A percentile compares a stretch with the other conserved stretches of the same genome.
phyloP scores from a whole-genome alignment of 2,797 vertebrate species.

The Fistularia commersonii region DNA sequence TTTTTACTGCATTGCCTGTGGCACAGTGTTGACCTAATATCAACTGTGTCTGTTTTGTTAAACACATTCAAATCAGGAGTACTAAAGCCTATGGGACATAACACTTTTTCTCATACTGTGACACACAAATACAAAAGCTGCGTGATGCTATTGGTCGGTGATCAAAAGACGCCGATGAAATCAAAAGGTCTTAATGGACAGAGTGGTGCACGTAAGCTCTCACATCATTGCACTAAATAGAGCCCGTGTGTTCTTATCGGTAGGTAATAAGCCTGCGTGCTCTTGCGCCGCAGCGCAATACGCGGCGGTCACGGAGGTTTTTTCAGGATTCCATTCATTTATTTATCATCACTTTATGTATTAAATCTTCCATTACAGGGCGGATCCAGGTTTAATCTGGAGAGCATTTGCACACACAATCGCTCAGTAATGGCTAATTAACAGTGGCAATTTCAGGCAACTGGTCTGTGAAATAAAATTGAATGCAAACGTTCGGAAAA shows the following conservation, averaged over 20 bases:
- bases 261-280: constrained; percentile 15
- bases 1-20: constrained; percentile 65
- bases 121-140: constrained; percentile 69
- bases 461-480: no score
- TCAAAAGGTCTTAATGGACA: constrained; percentile 59
- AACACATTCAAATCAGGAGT: constrained; percentile 70
- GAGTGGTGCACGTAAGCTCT: constrained; percentile 30
- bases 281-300: background rate
- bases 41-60: constrained; percentile 74
- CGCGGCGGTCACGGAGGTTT: no score
- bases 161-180: constrained; percentile 59
- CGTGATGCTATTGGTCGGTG: constrained; percentile 57
- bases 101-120: constrained; percentile 63
- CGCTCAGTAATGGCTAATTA: constrained; percentile 22
- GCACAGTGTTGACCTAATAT: constrained; percentile 73
- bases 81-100: constrained; percentile 66
- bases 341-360: no score
- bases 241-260: constrained; percentile 24
- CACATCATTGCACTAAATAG: constrained; percentile 28
- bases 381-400: no score
- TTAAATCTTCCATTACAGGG: background rate
- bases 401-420: no score
- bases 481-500: no score
- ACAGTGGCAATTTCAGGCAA: no score
- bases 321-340: no score